Base-by-base conservation (phyloP, 2,797 vertebrate species). In the Acomys russatus region DNA sequence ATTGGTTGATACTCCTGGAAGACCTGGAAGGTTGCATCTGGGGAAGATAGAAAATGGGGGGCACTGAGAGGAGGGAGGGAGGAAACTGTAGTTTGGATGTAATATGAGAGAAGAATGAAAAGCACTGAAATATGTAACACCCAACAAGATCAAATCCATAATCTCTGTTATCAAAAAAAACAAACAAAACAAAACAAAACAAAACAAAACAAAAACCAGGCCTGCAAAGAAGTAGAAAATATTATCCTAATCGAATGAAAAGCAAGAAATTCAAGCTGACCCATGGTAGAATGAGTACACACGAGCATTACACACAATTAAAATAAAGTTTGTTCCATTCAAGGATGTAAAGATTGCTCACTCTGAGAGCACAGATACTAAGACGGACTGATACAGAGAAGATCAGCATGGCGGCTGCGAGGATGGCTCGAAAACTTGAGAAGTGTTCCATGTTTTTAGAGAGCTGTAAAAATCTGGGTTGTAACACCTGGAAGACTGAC, bases 381-480 rank as follows among this genome's bases (percentile, higher is more conserved):
- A 76, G 28, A 77, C 51, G 14, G 49, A 14, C 51, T 0, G 0
- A 49, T 28, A 54, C 7, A 30, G 7, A 30, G n/a, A 82, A 82
- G 59, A 64, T 63, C 18, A 44, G 35, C 25, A 18, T 44, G 59
- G 28, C 23, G 64, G 23, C 35, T 44, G 8, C 23, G 20, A 49
- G 9, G 35, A 28, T 30, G 25, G 63, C 38, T 30, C 9, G 15
- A 83, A 63, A 23, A 30, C 4, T 66, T 11, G 25, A 44, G 9
- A 84, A 64, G 63, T 25, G 3, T 5, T 20, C 14, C 25, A 20
- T 33, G 30, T 11, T 84, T 63, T 66, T 18, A 84, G 61, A 66
- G 61, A 99, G 99, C 99, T 98, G 99, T 99, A 95, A 99, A 99
- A 98, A 99, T 99, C 94, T 99, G 99, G 97, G 99, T 99, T 70